Evolutionary conservation across 2,113 vertebrate genomes (phyloP).

Genomic region (Tautogolabrus adspersus): DNA sequence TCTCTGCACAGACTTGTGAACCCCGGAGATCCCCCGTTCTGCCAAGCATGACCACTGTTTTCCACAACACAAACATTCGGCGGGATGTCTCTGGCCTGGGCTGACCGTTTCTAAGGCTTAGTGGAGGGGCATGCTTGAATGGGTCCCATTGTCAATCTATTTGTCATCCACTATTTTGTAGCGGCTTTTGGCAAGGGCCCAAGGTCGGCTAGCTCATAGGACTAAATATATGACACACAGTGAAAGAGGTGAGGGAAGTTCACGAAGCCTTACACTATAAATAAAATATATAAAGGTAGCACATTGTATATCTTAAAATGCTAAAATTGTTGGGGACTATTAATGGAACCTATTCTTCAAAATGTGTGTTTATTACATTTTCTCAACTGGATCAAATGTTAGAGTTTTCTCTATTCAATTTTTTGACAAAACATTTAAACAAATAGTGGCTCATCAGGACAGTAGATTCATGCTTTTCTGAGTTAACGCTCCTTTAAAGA

Average conservation of each 20-base stretch:
- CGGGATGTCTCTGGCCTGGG: slow-evolving; percentile 60
- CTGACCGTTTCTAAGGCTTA: slow-evolving; percentile 61
- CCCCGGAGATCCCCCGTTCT: slow-evolving; percentile 41
- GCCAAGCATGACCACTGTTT: slow-evolving; percentile 76
- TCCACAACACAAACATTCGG: slow-evolving; percentile 80
- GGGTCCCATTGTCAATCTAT: slow-evolving; percentile 80
- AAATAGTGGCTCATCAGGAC: not conserved
- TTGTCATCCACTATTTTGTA: slow-evolving; percentile 81
- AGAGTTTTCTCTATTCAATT: not conserved
- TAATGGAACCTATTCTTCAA: not conserved
- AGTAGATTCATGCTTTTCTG: not conserved
- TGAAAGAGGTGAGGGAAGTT: slow-evolving; percentile 27
- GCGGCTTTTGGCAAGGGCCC: slow-evolving; percentile 70
- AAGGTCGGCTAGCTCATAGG: slow-evolving; percentile 68
- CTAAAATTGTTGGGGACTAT: not conserved
- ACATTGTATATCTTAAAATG: slow-evolving; percentile 8
- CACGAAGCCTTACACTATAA: slow-evolving; percentile 37
- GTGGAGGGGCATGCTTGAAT: slow-evolving; percentile 69
- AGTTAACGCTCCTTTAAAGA: not conserved
- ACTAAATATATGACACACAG: slow-evolving; percentile 74
- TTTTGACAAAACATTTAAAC: not conserved
- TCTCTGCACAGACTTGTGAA: slow-evolving; percentile 54
- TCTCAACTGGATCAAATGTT: too few species aligned
- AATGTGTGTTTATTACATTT: not conserved
- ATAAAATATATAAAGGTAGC: slow-evolving; percentile 43